Evolutionary conservation across 2,113 vertebrate species (phyloP), one percentile per base, ranked within the genome.

Genomic region (Cephalopholis sonnerati): DNA sequence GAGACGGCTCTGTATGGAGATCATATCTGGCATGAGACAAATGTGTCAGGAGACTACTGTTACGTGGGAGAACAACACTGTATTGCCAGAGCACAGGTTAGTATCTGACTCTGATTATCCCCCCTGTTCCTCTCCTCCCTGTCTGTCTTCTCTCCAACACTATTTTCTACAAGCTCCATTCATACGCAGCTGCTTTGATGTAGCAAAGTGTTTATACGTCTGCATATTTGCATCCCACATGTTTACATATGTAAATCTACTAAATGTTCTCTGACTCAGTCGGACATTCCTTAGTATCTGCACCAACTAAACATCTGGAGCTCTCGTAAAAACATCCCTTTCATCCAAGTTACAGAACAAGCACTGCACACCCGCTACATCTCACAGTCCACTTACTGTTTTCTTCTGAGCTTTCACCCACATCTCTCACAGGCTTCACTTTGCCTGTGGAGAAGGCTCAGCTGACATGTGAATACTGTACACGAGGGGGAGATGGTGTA

Each of bases 21-120:
- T 68, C 98, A 99, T 82, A 96, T 99, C 94, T 99, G 98, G 98
- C 99, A 97, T 64, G 98, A 99, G 94, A 97, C 97, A 15, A 98
- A 94, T 17, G 97, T 96, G 59, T 99, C 98, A 1, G 98, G 98
- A 78, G 98, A 99, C 87, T 98, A 96, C 93, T 99, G 98, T 93
- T 99, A 99, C 0, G 96, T 98, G 0, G 98, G 98, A 72, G 98
- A 99, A 66, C 97, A 99, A 78, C 96, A 97, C 93, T 99, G 98
- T 68, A 93, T 97, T 22, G 97, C 97, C 36, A 98, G 96, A 91
- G 94, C 97, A 80, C 95, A 97, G 97, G 98, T 99, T 86, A 95
- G 97, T 80, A 57, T 51, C 32, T 18, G 18, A 46, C 15, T 25
- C 51, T n/a, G 17, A 94, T 22, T 8, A 48, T 36, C 3, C 17